phyloP scores from a whole-genome alignment of 2,888 invertebrate genomes.

The Caenorhabditis angaria region DNA sequence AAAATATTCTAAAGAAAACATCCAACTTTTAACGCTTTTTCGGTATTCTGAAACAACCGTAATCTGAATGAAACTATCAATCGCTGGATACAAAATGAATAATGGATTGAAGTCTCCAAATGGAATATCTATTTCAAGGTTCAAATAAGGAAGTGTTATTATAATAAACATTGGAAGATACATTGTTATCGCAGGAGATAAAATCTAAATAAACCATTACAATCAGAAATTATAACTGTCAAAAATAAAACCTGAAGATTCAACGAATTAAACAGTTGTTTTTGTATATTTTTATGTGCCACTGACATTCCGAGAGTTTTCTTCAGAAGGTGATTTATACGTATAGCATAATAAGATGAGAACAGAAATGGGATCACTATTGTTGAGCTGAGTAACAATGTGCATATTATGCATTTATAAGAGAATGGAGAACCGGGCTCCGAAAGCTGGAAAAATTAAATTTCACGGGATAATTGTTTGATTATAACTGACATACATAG shows the following conservation, averaged over 20 bases:
- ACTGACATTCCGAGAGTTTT: neutral
- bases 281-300: neutral
- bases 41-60: neutral
- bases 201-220: neutral
- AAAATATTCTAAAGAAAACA: too few species aligned
- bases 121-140: neutral
- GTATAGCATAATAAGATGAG: neutral
- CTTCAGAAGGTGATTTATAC: neutral
- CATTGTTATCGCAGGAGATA: neutral
- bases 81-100: neutral
- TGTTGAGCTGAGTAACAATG: too few species aligned
- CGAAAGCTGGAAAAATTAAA: too few species aligned
- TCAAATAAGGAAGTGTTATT: neutral
- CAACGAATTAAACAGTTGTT: neutral
- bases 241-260: neutral
- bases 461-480: too few species aligned
- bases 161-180: neutral
- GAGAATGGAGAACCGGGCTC: too few species aligned
- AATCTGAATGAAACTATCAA: constrained; percentile 1
- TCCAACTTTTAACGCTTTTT: neutral
- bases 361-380: neutral
- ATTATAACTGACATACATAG: too few species aligned
- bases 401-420: too few species aligned
- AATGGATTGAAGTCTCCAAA: neutral
- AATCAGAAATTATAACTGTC: neutral